These are phyloP conservation scores for Phyto melanocephala DNA, from an alignment of 2,888 invertebrate species.

Conservation along the genomic window DNA sequence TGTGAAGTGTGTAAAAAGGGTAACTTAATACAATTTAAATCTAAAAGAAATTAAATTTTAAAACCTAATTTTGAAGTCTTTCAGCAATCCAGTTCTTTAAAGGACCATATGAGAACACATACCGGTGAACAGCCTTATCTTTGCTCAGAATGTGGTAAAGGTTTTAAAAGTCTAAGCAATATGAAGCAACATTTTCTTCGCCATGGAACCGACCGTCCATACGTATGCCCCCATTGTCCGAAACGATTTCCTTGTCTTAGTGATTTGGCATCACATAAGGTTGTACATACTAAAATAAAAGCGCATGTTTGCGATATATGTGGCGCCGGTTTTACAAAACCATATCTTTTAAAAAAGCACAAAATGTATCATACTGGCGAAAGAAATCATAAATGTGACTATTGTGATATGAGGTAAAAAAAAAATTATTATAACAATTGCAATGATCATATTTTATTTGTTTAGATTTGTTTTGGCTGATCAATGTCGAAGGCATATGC, in stretches of 20 bases:
- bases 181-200: slow-evolving; percentile 81
- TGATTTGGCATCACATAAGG: slow-evolving; percentile 79
- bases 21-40: slow-evolving; percentile 13
- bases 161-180: slow-evolving; percentile 81
- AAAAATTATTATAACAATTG: background rate
- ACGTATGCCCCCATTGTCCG: slow-evolving; percentile 80
- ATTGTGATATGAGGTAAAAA: slow-evolving; percentile 69
- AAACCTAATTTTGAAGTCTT: slow-evolving; percentile 76
- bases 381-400: slow-evolving; percentile 69
- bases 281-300: slow-evolving; percentile 80
- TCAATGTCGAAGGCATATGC: slow-evolving; percentile 81
- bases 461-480: slow-evolving; percentile 81
- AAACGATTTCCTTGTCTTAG: slow-evolving; percentile 81
- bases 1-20: slow-evolving; percentile 66
- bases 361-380: slow-evolving; percentile 83
- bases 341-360: slow-evolving; percentile 82
- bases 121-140: slow-evolving; percentile 81
- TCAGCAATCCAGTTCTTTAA: slow-evolving; percentile 80
- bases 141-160: slow-evolving; percentile 81
- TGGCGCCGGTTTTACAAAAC: slow-evolving; percentile 81
- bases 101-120: slow-evolving; percentile 81
- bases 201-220: slow-evolving; percentile 80
- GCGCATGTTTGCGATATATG: slow-evolving; percentile 84
- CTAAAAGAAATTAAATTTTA: background rate
- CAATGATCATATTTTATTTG: background rate